Percentiles rank a stretch among this genome's conserved stretches.
These are phyloP conservation scores for Mythimna vitellina DNA, from an alignment of 2,888 invertebrate species.

Conservation along the genomic window DNA sequence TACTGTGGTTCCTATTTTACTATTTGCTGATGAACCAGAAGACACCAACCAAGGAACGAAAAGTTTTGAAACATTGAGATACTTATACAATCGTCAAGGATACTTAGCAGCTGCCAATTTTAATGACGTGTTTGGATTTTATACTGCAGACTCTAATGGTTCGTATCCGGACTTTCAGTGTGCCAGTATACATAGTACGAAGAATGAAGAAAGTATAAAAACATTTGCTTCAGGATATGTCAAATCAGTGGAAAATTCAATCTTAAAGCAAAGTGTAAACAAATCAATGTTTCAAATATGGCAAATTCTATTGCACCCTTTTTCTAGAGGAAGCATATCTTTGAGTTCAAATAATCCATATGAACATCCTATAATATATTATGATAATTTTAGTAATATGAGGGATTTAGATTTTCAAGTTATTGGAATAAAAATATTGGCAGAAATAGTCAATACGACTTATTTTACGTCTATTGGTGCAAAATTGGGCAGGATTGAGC, in stretches of 20 bases:
- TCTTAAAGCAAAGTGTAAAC: conserved; percentile 44
- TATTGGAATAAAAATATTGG: conserved; percentile 33
- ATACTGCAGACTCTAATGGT: conserved; percentile 16
- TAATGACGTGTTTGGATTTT: conserved; percentile 22
- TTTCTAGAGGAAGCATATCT: conserved; percentile 51
- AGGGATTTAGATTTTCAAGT: conserved; percentile 41
- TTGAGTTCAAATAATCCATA: conserved; percentile 59
- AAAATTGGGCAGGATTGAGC: conserved; percentile 20
- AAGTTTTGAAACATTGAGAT: conserved; percentile 38
- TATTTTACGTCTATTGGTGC: conserved; percentile 46
- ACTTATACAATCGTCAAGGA: conserved; percentile 47
- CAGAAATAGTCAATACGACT: conserved; percentile 32
- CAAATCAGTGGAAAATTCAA: conserved; percentile 42
- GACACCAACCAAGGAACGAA: background rate
- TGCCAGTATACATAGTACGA: background rate
- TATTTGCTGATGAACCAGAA: conserved; percentile 33
- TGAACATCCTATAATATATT: conserved; percentile 72
- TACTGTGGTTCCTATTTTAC: conserved; percentile 25
- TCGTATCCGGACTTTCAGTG: conserved; percentile 44
- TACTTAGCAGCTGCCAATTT: conserved; percentile 21
- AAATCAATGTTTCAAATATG: conserved; percentile 28
- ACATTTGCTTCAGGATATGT: conserved; percentile 29
- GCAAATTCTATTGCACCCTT: conserved; percentile 30
- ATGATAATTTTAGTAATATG: conserved; percentile 41
- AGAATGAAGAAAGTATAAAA: conserved; percentile 19